These are phyloP conservation scores for Menidia menidia DNA, from an alignment of 2,797 vertebrate species.

Conservation along the genomic window DNA sequence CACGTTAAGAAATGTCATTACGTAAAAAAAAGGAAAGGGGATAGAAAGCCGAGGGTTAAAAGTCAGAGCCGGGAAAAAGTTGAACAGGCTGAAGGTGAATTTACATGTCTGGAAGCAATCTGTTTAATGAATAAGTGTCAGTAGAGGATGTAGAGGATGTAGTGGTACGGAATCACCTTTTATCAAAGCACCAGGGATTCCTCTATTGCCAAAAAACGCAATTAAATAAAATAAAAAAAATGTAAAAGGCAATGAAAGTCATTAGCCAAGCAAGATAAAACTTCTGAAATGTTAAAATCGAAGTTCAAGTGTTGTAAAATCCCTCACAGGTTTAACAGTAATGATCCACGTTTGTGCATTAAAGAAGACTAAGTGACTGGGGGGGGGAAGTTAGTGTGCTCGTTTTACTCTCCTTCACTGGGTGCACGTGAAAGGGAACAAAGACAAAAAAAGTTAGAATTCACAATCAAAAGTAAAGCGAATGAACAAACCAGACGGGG, in stretches of 20 bases:
- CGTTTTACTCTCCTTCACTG: conserved; percentile 32
- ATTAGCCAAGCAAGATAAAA: conserved; percentile 62
- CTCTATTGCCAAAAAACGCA: conserved; percentile 28
- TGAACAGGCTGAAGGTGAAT: conserved; percentile 20
- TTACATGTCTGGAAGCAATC: conserved; percentile 39
- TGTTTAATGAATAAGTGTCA: conserved; percentile 11
- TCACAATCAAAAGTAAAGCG: conserved; percentile 34
- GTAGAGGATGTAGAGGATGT: conserved; percentile 43
- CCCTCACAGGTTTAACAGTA: conserved; percentile 36
- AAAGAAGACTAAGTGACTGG: conserved; percentile 33
- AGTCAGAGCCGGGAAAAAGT: conserved; percentile 27
- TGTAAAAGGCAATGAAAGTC: conserved; percentile 49
- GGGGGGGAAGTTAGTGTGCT: conserved; percentile 32
- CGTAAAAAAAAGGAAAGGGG: conserved; percentile 1
- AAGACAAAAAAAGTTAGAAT: not conserved
- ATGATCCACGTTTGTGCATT: conserved; percentile 59
- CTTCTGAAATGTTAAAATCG: conserved; percentile 59
- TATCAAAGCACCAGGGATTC: conserved; percentile 76
- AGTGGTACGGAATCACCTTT: conserved; percentile 66
- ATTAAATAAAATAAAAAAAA: conserved; percentile 6
- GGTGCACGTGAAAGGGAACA: conserved; percentile 11
- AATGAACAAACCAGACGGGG: conserved; percentile 18
- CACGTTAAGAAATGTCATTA: not conserved
- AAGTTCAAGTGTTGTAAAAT: conserved; percentile 61
- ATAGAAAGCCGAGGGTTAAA: conserved; percentile 24